Conservation (phyloP, 2,888 invertebrate genomes). For the Drosophila parthenogenetica region DNA sequence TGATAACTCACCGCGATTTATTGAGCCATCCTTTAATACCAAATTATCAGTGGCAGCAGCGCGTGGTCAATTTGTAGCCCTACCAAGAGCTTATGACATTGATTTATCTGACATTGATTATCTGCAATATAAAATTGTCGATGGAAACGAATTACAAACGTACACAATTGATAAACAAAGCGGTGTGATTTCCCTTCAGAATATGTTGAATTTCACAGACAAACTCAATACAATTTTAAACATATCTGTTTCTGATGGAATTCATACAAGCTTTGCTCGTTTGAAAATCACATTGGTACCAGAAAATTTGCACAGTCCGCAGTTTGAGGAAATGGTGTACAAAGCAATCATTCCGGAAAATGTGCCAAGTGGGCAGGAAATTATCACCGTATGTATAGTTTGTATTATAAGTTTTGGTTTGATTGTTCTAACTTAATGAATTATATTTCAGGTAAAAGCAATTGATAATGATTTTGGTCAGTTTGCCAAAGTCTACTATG, state of each 20-base stretch:
- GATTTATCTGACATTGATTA: conserved; percentile 91
- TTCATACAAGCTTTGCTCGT: conserved; percentile 95
- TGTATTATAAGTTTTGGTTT: neutral
- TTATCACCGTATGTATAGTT: conserved; percentile 87
- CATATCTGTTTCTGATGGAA: conserved; percentile 97
- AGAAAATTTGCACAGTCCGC: conserved; percentile 92
- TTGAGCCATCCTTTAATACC: conserved; percentile 92
- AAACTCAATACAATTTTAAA: conserved; percentile 90
- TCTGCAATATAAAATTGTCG: conserved; percentile 92
- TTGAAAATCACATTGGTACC: conserved; percentile 92
- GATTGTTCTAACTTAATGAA: neutral
- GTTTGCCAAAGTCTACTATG: conserved; percentile 90
- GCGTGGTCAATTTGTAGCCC: conserved; percentile 94
- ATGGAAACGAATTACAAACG: conserved; percentile 92
- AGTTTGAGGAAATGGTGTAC: conserved; percentile 91
- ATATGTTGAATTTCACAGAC: conserved; percentile 90
- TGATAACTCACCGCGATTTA: conserved; percentile 95
- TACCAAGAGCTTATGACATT: conserved; percentile 94
- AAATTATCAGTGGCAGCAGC: conserved; percentile 92
- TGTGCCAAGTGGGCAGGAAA: conserved; percentile 90
- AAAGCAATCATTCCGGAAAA: conserved; percentile 94
- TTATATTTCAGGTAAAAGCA: conserved; percentile 88
- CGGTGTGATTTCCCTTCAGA: conserved; percentile 89
- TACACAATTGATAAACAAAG: conserved; percentile 88
- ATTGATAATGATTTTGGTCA: conserved; percentile 93